Percentiles rank a stretch among this genome's conserved stretches.
Evolutionary conservation across 2,797 vertebrate genomes (phyloP).

Genomic region (Dromococcyx pavoninus): DNA sequence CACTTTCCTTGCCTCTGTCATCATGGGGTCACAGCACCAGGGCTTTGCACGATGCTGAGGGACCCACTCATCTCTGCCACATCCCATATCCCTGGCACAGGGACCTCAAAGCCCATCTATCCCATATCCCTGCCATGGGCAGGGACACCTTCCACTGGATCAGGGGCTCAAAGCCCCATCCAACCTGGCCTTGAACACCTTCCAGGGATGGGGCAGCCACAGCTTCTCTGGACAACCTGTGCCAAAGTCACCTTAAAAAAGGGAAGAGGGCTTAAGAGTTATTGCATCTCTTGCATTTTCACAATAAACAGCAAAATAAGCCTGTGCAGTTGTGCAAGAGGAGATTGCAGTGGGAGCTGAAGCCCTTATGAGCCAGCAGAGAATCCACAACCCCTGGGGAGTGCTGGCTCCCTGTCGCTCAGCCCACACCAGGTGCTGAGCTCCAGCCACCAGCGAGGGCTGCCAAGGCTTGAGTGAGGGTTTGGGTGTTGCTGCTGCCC

Average conservation of each 20-base stretch:
- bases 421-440: background rate
- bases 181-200: too few species aligned
- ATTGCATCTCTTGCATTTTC: accelerated
- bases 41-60: background rate
- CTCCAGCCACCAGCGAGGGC: background rate
- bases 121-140: too few species aligned
- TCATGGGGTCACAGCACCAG: background rate
- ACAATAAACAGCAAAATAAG: background rate
- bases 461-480: background rate
- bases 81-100: background rate
- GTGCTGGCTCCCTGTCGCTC: background rate
- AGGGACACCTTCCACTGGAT: too few species aligned
- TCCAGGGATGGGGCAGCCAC: too few species aligned
- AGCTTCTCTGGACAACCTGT: too few species aligned
- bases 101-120: too few species aligned
- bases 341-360: background rate
- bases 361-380: background rate
- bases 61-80: accelerated
- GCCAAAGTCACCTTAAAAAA: background rate
- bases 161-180: too few species aligned
- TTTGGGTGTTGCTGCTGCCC: background rate
- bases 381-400: background rate
- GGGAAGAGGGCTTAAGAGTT: background rate
- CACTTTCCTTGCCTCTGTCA: background rate
- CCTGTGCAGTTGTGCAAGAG: background rate